Conservation (phyloP, 2,797 vertebrate species). For the Ispidina picta region DNA sequence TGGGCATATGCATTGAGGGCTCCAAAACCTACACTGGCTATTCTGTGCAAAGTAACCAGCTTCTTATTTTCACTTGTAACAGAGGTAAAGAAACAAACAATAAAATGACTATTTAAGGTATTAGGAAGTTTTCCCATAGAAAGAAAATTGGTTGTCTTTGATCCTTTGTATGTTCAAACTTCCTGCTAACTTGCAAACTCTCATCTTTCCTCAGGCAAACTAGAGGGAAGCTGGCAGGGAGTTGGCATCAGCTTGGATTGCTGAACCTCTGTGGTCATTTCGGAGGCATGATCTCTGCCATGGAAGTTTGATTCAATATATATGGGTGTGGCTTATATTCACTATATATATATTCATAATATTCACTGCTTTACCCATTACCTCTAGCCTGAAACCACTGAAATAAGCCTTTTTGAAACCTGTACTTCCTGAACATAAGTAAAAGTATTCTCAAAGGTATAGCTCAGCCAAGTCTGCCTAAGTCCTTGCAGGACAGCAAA, state of each 20-base stretch:
- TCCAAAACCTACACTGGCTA: not conserved
- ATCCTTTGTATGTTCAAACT: not conserved
- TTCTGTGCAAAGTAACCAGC: not conserved
- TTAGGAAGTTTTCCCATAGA: not conserved
- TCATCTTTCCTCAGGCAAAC: not conserved
- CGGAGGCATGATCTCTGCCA: not conserved
- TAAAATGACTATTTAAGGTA: not conserved
- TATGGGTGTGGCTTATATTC: not conserved
- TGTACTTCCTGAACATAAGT: not conserved
- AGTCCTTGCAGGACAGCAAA: not conserved
- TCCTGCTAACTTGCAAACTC: not conserved
- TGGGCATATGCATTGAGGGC: not conserved
- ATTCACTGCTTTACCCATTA: not conserved
- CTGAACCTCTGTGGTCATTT: not conserved
- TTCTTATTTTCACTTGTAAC: not conserved
- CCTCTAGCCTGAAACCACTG: not conserved
- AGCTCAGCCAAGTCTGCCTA: not conserved
- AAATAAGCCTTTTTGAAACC: not conserved
- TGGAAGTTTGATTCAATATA: not conserved
- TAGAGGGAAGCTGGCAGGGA: not conserved
- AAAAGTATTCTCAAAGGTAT: not conserved
- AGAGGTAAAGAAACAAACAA: not conserved
- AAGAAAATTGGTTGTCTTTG: not conserved
- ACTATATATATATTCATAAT: not conserved
- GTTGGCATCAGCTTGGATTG: not conserved